Conservation (phyloP, 2,113 vertebrate genomes). For the Indri indri region DNA sequence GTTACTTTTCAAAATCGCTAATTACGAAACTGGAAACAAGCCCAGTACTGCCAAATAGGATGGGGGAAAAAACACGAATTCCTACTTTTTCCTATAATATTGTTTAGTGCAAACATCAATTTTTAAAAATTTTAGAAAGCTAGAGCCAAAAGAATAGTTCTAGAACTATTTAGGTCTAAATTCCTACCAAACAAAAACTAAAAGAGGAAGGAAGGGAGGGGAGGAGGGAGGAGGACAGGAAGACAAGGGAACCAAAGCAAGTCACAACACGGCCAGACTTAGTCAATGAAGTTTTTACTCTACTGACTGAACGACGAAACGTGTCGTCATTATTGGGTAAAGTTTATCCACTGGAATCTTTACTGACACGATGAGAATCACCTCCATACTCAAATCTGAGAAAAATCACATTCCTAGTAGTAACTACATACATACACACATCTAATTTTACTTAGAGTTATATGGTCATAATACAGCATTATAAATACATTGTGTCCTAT, state of each 20-base stretch:
- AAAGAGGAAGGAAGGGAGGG: background rate
- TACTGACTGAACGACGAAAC: background rate
- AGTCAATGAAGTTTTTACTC: background rate
- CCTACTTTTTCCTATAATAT: background rate
- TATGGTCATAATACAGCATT: background rate
- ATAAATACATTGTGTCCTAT: background rate
- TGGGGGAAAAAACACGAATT: background rate
- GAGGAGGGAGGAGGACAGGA: background rate
- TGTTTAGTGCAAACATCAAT: background rate
- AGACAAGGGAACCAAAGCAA: background rate
- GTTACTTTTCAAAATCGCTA: slow-evolving; percentile 19
- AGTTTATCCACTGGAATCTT: background rate
- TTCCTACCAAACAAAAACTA: background rate
- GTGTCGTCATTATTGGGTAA: background rate
- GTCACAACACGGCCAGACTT: background rate
- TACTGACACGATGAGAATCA: background rate
- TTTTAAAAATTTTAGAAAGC: background rate
- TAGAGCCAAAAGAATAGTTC: background rate
- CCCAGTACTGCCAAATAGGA: background rate
- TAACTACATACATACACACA: background rate
- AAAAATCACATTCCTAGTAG: background rate
- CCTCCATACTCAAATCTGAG: background rate
- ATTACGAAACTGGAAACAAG: background rate
- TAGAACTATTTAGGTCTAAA: background rate
- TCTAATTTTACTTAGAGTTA: background rate